phyloP scores from a whole-genome alignment of 23 tunicate genomes.

The Halocynthia aurantium region DNA sequence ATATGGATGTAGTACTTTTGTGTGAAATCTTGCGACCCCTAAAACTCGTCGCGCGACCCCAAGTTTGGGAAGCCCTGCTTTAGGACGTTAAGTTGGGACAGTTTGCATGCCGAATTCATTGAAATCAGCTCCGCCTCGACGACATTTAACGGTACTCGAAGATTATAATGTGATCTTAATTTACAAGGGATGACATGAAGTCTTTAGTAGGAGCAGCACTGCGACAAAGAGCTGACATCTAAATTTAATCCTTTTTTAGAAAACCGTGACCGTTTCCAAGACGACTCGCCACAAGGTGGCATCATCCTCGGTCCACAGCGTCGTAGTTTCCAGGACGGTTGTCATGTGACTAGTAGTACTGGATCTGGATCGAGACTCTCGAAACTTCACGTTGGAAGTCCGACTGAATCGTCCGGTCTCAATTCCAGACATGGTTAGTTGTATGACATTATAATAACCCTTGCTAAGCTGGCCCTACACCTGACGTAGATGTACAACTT shows the following conservation, averaged over 20 bases:
- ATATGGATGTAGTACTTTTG: no score
- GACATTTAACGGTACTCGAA: no score
- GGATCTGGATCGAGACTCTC: neutral
- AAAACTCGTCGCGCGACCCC: no score
- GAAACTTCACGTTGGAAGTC: neutral
- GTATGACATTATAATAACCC: neutral
- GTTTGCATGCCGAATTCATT: no score
- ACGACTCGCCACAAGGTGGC: constrained; percentile 13
- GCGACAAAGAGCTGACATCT: neutral
- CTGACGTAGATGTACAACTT: no score
- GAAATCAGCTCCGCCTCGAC: no score
- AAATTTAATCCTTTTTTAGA: neutral
- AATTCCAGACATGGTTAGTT: neutral
- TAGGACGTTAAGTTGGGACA: no score
- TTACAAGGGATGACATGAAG: no score
- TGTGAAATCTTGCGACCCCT: no score
- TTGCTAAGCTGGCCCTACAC: neutral
- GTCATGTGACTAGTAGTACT: constrained; percentile 36
- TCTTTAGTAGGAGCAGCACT: neutral
- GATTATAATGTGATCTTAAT: no score
- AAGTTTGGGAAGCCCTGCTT: neutral
- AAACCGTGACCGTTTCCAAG: constrained; percentile 3
- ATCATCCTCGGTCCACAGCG: constrained; percentile 81
- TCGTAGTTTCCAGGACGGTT: constrained; percentile 84
- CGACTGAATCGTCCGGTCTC: constrained; percentile 8